phyloP scores from a whole-genome alignment of 2,113 vertebrate species.

The Syngnathus typhle region DNA sequence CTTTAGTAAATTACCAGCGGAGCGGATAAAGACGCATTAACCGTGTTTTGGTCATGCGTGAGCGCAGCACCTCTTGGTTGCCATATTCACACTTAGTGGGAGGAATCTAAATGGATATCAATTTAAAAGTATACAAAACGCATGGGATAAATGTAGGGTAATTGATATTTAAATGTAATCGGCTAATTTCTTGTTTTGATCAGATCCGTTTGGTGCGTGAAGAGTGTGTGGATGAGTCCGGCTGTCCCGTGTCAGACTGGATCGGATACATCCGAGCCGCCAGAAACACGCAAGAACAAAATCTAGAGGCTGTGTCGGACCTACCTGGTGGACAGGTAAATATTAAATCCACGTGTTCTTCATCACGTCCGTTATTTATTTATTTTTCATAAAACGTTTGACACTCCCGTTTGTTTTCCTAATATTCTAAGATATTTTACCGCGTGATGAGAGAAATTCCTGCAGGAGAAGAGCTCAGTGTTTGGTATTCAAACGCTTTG shows the following conservation, averaged over 20 bases:
- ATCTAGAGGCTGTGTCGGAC: constrained; percentile 90
- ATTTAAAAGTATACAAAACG: background rate
- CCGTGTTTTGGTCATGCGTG: constrained; percentile 30
- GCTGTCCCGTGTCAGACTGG: constrained; percentile 86
- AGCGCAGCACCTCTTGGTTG: constrained; percentile 35
- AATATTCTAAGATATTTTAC: constrained; percentile 84
- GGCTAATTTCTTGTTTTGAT: constrained; percentile 1
- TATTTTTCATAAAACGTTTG: no score
- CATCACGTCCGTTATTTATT: background rate
- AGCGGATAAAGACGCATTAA: constrained; percentile 70
- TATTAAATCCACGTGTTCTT: background rate
- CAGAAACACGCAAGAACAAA: constrained; percentile 90
- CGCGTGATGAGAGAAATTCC: constrained; percentile 85
- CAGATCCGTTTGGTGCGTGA: constrained; percentile 89
- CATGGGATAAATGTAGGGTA: background rate
- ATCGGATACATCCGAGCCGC: constrained; percentile 93
- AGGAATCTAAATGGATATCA: background rate
- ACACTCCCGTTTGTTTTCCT: background rate
- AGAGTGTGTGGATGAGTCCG: constrained; percentile 89
- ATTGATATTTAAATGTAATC: background rate
- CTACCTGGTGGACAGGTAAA: constrained; percentile 94
- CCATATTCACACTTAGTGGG: background rate
- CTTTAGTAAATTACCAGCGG: constrained; percentile 63
- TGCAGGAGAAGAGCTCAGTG: constrained; percentile 89
- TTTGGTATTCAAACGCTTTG: constrained; percentile 91